Evolutionary conservation across 2,888 invertebrate genomes (phyloP), one percentile per base, ranked within the genome.

Genomic region (Patella depressa): DNA sequence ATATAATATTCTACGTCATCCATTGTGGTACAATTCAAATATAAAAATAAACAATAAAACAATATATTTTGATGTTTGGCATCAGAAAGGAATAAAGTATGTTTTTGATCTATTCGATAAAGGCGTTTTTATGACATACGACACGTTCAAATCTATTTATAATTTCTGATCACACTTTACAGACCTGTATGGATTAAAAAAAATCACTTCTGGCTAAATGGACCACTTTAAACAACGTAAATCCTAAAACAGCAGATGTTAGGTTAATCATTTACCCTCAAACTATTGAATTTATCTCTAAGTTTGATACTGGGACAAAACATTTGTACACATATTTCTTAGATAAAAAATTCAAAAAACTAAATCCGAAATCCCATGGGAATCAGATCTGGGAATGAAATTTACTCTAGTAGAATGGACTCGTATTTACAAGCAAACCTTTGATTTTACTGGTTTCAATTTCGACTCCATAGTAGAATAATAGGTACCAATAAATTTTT

Each of bases 1-100:
- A 19, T 24, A 29, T 29, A 65, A 65, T 24, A 65, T 12, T 65
- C 24, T 65, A 24, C 4, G 11, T 19, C 19, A 65, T 2, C 65
- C 65, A n/a, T 1, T 65, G 24, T 65, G 65, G 65, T 65, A 65
- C 24, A 65, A 65, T 65, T 65, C 65, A 17, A 65, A 65, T 65
- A 65, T 65, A n/a, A 65, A n/a, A 65, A 65, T 65, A n/a, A 24
- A 65, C 24, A n/a, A 65, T 24, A 65, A 65, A 65, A n/a, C 65
- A 65, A 9, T 65, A n/a, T 65, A 19, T 65, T 65, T 65, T 19
- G 24, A 65, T 19, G 65, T 19, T 19, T 65, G 65, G 65, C n/a
- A 65, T 65, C n/a, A 65, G 9, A 65, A 65, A 65, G 65, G 65
- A 11, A 65, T 65, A 65, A n/a, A 24, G 12, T 65, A 65, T 65